Base-by-base conservation (phyloP, 2,888 invertebrate species). In the Morpho helenor region DNA sequence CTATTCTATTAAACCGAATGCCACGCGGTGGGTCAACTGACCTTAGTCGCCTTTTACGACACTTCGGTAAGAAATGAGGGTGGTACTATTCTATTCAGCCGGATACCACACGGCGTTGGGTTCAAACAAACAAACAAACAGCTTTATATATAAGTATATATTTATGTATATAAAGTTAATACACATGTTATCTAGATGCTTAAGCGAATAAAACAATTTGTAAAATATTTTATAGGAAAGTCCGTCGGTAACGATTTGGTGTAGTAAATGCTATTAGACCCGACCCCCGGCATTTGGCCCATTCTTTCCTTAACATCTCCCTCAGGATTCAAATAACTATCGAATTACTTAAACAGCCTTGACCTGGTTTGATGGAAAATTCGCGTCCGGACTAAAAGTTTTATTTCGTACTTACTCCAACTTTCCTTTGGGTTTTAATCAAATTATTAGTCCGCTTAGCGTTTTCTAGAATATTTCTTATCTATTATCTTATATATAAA, bases 291-390 rank as follows among this genome's bases (percentile, higher is more conserved):
- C 44, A 31, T 49, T 57, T 55, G 48, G 16, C 49, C 54, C 48
- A 45, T 46, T 59, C 52, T 54, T 56, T 49, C 59, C 49, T 53
- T 61, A 66, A 66, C 56, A 56, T 50, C 57, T 59, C 64, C 62
- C 56, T 48, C 39, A 57, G 57, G 66, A 56, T 48, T 62, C 59
- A 54, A 59, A 59, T 56, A 64, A 64, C 55, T 62, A 55, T 60
- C 53, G 57, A 59, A 46, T 44, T 61, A 62, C 55, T 63, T 59
- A 57, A 61, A 52, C 42, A 60, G 49, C 54, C 52, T 57, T 64
- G 54, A 57, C 50, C 56, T 16, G 8, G 22, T 60, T 63, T 39
- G 22, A 41, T 43, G 7, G 9, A 42, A 54, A 42, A 48, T 48
- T 47, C 41, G 46, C 53, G 46, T 8, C 47, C 42, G 41, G 40